Conservation (phyloP, 2,113 vertebrate genomes). For the Nothoprocta pentlandii region DNA sequence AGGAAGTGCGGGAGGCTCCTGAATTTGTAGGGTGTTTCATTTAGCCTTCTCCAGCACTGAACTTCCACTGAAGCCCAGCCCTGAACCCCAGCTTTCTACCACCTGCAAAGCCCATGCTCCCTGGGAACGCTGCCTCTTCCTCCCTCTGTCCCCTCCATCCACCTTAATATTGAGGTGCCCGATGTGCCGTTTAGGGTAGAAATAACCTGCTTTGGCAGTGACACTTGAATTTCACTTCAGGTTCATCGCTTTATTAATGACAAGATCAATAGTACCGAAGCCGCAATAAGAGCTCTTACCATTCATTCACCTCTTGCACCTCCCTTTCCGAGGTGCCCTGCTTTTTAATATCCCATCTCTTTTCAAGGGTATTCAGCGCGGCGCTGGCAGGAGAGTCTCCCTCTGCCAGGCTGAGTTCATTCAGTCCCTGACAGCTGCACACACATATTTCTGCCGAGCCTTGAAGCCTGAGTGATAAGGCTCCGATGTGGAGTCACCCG, state of each 20-base stretch:
- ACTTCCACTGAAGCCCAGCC: neutral
- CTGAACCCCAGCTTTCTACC: neutral
- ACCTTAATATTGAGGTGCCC: neutral
- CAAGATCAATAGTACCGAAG: slow-evolving; percentile 48
- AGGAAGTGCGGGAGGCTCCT: neutral
- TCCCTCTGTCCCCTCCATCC: neutral
- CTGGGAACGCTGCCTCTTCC: accelerated
- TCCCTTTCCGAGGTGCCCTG: neutral
- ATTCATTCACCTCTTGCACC: slow-evolving; percentile 15
- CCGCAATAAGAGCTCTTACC: slow-evolving; percentile 37
- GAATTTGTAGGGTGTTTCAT: neutral
- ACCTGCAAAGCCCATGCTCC: neutral
- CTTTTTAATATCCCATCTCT: neutral
- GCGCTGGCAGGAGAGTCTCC: neutral
- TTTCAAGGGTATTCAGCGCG: neutral
- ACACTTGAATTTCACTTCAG: slow-evolving; percentile 64
- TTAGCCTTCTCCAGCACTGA: neutral
- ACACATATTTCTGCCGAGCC: slow-evolving; percentile 1
- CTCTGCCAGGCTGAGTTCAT: neutral
- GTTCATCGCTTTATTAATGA: slow-evolving; percentile 39
- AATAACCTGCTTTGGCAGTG: slow-evolving; percentile 47
- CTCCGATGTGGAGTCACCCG: neutral
- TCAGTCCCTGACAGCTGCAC: neutral
- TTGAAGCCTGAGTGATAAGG: slow-evolving; percentile 24
- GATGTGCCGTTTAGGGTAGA: slow-evolving; percentile 14